phyloP scores from a whole-genome alignment of 1,140 invertebrate species.

The Brachionus sp. region DNA sequence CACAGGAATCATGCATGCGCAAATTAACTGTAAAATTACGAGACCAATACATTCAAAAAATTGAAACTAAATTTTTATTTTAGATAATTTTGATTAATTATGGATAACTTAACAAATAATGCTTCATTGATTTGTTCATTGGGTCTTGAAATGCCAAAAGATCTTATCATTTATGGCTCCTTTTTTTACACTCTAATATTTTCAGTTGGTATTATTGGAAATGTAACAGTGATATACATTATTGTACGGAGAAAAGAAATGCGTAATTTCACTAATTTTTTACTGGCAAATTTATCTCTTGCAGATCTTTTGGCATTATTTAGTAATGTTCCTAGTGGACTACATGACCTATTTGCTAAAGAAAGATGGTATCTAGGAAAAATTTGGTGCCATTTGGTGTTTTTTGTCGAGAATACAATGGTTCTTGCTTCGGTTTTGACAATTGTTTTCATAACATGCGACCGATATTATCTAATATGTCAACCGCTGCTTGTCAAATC shows the following conservation, averaged over 20 bases:
- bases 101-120: background rate
- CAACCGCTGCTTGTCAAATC: background rate
- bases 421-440: constrained; percentile 29
- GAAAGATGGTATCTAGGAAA: constrained; percentile 44
- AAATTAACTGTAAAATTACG: no score
- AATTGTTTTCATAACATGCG: constrained; percentile 37
- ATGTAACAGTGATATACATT: constrained; percentile 83
- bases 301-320: constrained; percentile 51
- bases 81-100: background rate
- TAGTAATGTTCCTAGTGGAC: background rate
- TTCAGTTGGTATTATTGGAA: constrained; percentile 78
- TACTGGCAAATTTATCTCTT: constrained; percentile 63
- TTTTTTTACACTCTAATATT: constrained; percentile 77
- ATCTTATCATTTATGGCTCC: constrained; percentile 13
- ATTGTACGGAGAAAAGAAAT: constrained; percentile 84
- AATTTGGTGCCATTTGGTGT: background rate
- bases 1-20: no score
- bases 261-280: constrained; percentile 88
- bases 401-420: constrained; percentile 30
- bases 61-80: background rate
- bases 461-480: constrained; percentile 39
- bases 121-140: background rate
- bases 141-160: constrained; percentile 15
- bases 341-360: constrained; percentile 42
- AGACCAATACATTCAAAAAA: background rate